phyloP scores from a whole-genome alignment of 2,797 vertebrate species.

The Fratercula arctica region DNA sequence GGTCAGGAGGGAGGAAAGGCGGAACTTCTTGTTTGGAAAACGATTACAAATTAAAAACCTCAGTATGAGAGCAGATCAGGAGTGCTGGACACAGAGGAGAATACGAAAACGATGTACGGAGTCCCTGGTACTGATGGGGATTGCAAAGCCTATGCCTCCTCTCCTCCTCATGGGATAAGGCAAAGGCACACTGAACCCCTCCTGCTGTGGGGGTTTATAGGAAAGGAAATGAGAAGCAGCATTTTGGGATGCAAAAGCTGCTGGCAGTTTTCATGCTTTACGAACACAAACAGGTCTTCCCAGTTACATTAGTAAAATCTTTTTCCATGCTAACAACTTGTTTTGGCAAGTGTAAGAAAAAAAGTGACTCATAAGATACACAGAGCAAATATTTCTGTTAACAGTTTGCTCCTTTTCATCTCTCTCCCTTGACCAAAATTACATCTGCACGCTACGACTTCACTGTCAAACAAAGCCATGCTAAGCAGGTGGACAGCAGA shows the following conservation, averaged over 20 bases:
- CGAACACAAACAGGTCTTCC: neutral
- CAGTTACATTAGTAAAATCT: neutral
- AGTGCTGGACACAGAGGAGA: neutral
- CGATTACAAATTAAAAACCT: neutral
- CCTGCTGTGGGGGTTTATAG: fast-evolving
- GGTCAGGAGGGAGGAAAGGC: neutral
- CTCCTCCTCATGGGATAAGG: neutral
- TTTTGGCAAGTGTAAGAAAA: neutral
- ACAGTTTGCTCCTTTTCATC: neutral
- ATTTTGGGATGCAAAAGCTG: neutral
- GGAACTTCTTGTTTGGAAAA: neutral
- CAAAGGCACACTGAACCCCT: neutral
- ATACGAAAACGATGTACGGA: fast-evolving
- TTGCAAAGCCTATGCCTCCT: neutral
- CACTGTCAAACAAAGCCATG: neutral
- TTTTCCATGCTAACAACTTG: slow-evolving; percentile 4
- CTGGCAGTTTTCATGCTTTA: neutral
- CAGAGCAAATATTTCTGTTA: neutral
- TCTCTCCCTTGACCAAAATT: neutral
- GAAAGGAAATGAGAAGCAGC: neutral
- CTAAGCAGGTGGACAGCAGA: neutral
- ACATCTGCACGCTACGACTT: neutral
- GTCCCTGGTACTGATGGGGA: neutral
- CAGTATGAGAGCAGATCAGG: neutral
- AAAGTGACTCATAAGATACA: neutral